Conservation (phyloP, 1,140 invertebrate genomes). For the Zaprionus inermis region DNA sequence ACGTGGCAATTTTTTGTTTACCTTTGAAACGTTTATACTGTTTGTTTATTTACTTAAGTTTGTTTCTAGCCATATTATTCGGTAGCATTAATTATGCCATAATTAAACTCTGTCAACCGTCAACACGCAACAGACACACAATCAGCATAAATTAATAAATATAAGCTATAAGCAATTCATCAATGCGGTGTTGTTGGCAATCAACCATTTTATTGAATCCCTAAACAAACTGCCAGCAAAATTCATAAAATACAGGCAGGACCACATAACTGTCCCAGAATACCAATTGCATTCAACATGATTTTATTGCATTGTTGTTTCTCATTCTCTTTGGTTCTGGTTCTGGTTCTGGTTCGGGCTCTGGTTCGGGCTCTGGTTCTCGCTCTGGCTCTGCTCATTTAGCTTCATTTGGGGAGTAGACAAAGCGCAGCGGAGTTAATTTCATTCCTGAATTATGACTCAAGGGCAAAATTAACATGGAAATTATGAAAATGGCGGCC, state of each 20-base stretch:
- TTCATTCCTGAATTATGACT: constrained; percentile 78
- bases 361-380: constrained; percentile 1
- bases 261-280: constrained; percentile 30
- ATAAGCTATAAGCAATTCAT: constrained; percentile 18
- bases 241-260: constrained; percentile 54
- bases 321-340: too few relatives aligned
- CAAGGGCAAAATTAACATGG: constrained; percentile 82
- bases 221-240: constrained; percentile 32
- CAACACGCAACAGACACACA: not conserved
- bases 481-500: constrained; percentile 70
- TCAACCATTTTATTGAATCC: constrained; percentile 22
- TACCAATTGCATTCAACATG: constrained; percentile 72
- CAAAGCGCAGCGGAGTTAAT: constrained; percentile 63
- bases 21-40: too few relatives aligned
- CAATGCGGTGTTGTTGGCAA: constrained; percentile 18
- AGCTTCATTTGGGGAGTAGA: constrained; percentile 21
- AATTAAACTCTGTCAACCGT: not conserved
- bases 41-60: too few relatives aligned
- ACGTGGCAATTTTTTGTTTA: too few relatives aligned
- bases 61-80: not conserved
- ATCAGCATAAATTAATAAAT: constrained; percentile 24
- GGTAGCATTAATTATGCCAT: not conserved
- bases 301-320: constrained; percentile 29
- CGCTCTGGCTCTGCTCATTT: constrained; percentile 12
- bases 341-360: constrained; percentile 10